Base-by-base conservation (phyloP, 2,797 vertebrate species). In the Acanthiza pusilla region DNA sequence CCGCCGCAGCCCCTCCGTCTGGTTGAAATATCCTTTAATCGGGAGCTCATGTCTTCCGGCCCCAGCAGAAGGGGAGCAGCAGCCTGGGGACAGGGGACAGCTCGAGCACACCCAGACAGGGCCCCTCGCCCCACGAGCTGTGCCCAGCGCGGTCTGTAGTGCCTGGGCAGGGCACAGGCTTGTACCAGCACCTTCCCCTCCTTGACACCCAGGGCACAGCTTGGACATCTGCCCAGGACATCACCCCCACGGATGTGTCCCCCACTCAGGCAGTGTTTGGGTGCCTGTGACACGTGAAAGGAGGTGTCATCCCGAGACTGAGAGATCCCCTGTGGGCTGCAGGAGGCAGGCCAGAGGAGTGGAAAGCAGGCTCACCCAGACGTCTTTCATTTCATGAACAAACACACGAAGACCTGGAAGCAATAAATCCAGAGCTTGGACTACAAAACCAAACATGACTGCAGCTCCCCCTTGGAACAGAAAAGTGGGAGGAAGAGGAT, bases 381-480 rank as follows among this genome's bases (percentile, higher is more conserved):
- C 63, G 15, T 86, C 94, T 90, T 76, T 84, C 89, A 61, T 93
- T 88, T 91, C 67, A 61, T 54, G 54, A 91, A 76, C 92, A 95
- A 92, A 94, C 90, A 86, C 55, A 57, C 51, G 53, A 67, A 78
- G 93, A 96, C 92, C 94, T 97, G 95, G 95, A 96, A 96, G 94
- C 94, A 95, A 95, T 95, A 96, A 94, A 95, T 95, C 93, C 82
- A 71, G 82, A 88, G 78, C 65, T 1, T 75, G 84, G 93, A 95
- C 82, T 89, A 73, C 86, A 88, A 94, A 95, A 85, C 86, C 66
- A 95, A 95, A 92, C 94, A 94, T 1, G 50, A 34, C 72, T 66
- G 75, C 55, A 61, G 68, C 50, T 80, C 86, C 27, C 62, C 50
- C 78, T 82, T 47, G 48, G 60, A 91, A 94, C 2, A 42, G 55